Evolutionary conservation across 1,140 invertebrate genomes (phyloP).

Genomic region (Drosophila persimilis): DNA sequence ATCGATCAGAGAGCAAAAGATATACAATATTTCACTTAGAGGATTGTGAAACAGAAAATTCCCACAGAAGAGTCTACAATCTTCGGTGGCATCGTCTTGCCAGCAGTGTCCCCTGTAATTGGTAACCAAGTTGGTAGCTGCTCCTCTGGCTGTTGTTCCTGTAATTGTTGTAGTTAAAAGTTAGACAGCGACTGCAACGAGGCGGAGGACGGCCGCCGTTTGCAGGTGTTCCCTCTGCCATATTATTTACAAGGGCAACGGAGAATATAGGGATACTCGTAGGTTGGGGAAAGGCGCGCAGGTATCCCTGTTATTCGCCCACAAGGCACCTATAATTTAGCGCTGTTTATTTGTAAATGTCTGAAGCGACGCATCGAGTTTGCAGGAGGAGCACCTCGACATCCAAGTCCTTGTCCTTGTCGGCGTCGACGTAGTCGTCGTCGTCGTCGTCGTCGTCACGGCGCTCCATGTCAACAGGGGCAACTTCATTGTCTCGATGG

Average conservation of each 20-base stretch:
- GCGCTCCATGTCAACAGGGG: constrained; percentile 58
- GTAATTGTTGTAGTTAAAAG: constrained; percentile 61
- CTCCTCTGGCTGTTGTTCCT: constrained; percentile 25
- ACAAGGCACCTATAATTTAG: constrained; percentile 67
- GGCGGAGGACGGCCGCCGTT: constrained; percentile 30
- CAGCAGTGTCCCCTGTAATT: constrained; percentile 42
- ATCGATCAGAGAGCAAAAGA: no score
- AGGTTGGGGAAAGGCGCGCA: no score
- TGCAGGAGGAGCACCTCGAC: neutral
- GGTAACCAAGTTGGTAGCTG: constrained; percentile 34
- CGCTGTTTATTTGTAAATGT: constrained; percentile 71
- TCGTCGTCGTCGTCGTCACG: constrained; percentile 44
- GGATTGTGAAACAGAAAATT: no score
- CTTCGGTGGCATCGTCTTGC: neutral
- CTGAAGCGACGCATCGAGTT: constrained; percentile 28
- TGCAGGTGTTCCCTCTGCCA: constrained; percentile 45
- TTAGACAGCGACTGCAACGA: constrained; percentile 31
- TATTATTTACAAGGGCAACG: constrained; percentile 57
- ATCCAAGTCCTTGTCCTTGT: no score
- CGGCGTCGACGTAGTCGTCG: constrained; percentile 21
- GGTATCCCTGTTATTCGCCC: constrained; percentile 28
- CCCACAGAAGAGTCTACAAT: constrained; percentile 5
- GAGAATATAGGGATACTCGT: constrained; percentile 10
- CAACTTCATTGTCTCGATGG: constrained; percentile 54
- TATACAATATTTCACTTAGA: no score